A percentile compares a stretch with the other conserved stretches of the same genome.
These are phyloP conservation scores for Lutraria lutraria DNA, from an alignment of 2,888 invertebrate species.

Conservation along the genomic window DNA sequence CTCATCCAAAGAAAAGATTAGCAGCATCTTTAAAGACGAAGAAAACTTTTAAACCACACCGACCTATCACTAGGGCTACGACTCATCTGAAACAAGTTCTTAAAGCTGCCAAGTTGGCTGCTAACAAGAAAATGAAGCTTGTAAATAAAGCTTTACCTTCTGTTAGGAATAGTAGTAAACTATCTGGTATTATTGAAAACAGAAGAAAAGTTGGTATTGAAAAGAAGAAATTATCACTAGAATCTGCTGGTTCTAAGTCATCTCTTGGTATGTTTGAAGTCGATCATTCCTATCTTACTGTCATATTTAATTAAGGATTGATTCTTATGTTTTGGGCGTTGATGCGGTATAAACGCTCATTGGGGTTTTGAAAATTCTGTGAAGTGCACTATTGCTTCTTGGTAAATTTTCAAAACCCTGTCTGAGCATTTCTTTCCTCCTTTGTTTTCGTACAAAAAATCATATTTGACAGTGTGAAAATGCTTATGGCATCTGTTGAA, in stretches of 20 bases:
- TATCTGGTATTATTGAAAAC: constrained; percentile 64
- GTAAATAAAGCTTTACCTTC: constrained; percentile 31
- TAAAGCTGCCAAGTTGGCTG: constrained; percentile 65
- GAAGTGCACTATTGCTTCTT: too few species aligned
- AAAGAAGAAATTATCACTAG: constrained; percentile 50
- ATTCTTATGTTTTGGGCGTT: too few species aligned
- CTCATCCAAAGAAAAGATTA: constrained; percentile 62
- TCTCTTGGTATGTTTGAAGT: constrained; percentile 22
- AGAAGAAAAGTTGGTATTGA: constrained; percentile 53
- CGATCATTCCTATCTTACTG: not conserved
- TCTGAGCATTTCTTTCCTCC: too few species aligned
- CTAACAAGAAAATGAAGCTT: constrained; percentile 64
- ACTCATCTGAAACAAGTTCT: constrained; percentile 64
- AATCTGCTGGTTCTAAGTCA: constrained; percentile 34
- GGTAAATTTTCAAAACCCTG: too few species aligned
- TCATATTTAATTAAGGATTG: too few species aligned
- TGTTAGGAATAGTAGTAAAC: constrained; percentile 53
- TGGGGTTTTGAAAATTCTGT: too few species aligned
- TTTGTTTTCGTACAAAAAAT: too few species aligned
- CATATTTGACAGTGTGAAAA: too few species aligned
- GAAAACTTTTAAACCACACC: constrained; percentile 62
- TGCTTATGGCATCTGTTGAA: too few species aligned
- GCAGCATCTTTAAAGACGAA: constrained; percentile 45
- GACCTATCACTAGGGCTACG: constrained; percentile 67
- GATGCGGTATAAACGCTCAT: too few species aligned